phyloP scores from a whole-genome alignment of 2,797 vertebrate species.

The Squalus acanthias region DNA sequence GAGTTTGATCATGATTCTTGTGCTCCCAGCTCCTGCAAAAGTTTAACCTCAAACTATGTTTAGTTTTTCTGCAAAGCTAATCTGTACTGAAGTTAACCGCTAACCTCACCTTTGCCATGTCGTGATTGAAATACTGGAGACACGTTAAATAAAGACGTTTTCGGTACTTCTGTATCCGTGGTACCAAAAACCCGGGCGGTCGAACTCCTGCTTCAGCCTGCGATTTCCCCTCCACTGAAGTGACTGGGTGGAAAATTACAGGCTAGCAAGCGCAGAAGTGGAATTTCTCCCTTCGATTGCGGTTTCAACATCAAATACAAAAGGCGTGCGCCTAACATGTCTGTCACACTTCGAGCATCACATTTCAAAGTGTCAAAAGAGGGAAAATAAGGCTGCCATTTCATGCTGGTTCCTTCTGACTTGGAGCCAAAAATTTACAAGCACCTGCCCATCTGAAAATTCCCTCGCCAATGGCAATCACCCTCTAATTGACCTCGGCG shows the following conservation, averaged over 20 bases:
- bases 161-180: no score
- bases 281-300: not conserved
- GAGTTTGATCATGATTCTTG: not conserved
- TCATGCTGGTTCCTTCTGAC: not conserved
- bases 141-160: not conserved
- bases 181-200: not conserved
- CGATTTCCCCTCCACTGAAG: not conserved
- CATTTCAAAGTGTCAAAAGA: slow-evolving; percentile 8
- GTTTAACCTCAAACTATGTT: not conserved
- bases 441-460: not conserved
- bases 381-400: not conserved
- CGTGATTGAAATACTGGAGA: not conserved
- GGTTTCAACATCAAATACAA: not conserved
- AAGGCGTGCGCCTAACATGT: not conserved
- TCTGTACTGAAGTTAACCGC: not conserved
- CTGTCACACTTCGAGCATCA: not conserved
- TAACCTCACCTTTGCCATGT: not conserved
- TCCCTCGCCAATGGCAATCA: not conserved
- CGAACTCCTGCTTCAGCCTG: not conserved
- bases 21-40: no score
- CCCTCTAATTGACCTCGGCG: not conserved
- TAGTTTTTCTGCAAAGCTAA: not conserved
- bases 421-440: not conserved
- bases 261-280: not conserved
- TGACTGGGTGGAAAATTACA: not conserved